Evolutionary conservation across 2,797 vertebrate genomes (phyloP).

Genomic region (Melanotaenia pygmaea): DNA sequence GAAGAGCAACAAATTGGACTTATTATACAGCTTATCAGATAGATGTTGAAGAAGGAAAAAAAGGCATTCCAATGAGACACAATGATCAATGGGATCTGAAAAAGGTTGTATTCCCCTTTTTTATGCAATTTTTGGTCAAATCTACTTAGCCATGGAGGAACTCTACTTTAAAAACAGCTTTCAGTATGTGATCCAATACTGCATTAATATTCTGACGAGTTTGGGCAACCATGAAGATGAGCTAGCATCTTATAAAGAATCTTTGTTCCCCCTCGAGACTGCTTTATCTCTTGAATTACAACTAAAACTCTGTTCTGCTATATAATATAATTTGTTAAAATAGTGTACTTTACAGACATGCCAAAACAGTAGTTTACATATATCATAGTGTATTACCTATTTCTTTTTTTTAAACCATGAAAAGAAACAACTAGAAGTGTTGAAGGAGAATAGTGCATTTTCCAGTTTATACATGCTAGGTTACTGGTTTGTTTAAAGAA

Average conservation of each 20-base stretch:
- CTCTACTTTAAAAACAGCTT: conserved; percentile 30
- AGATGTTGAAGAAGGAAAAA: conserved; percentile 30
- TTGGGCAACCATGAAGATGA: conserved; percentile 57
- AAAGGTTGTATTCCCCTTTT: conserved; percentile 41
- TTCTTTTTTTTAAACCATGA: background rate
- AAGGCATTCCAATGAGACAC: conserved; percentile 17
- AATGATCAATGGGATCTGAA: conserved; percentile 39
- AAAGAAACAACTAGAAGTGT: background rate
- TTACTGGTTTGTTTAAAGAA: conserved; percentile 30
- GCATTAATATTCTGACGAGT: conserved; percentile 47
- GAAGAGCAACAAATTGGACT: conserved; percentile 52
- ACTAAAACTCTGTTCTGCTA: background rate
- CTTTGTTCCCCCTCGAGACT: conserved; percentile 43
- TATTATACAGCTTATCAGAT: conserved; percentile 44
- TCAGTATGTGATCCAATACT: conserved; percentile 29
- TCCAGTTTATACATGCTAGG: conserved; percentile 3
- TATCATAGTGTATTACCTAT: background rate
- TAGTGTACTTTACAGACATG: background rate
- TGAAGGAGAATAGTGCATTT: background rate
- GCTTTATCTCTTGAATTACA: conserved; percentile 35
- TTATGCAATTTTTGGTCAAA: conserved; percentile 38
- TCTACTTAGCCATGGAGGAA: conserved; percentile 46
- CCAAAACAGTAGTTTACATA: background rate
- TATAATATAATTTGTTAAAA: background rate
- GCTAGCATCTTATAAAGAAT: conserved; percentile 57